Conservation (phyloP, 2,888 invertebrate genomes). For the Schizotus pectinicornis region DNA sequence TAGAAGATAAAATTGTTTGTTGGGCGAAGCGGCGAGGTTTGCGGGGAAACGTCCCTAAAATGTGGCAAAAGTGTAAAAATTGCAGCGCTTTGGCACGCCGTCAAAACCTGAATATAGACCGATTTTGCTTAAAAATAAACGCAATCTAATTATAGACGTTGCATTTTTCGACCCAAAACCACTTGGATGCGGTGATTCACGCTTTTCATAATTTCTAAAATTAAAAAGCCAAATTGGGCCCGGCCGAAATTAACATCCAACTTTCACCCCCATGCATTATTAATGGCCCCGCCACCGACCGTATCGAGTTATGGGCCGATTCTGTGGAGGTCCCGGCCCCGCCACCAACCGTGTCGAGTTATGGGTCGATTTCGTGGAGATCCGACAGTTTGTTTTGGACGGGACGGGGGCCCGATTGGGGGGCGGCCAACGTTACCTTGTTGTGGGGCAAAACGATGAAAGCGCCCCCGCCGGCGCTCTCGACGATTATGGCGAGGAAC, state of each 20-base stretch:
- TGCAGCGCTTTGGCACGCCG: constrained; percentile 45
- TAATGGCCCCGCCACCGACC: neutral
- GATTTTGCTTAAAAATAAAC: constrained; percentile 40
- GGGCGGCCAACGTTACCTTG: constrained; percentile 73
- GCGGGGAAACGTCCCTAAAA: no score
- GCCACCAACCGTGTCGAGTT: no score
- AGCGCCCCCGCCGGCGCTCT: constrained; percentile 95
- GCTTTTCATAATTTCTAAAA: constrained; percentile 2
- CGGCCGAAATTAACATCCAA: neutral
- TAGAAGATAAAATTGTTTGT: neutral
- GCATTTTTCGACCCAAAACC: constrained; percentile 15
- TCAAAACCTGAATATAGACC: constrained; percentile 43
- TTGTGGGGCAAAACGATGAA: constrained; percentile 94
- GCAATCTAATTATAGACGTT: constrained; percentile 14
- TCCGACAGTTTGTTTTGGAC: no score
- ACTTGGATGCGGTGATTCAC: neutral
- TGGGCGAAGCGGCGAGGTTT: no score
- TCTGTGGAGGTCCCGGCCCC: neutral
- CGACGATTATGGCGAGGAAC: constrained; percentile 95
- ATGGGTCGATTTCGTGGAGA: no score
- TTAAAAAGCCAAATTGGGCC: neutral
- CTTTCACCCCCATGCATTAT: constrained; percentile 1
- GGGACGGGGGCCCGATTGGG: no score
- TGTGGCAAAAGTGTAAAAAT: constrained; percentile 23
- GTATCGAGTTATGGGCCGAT: no score